These are phyloP conservation scores for Drosophila equinoxialis DNA, from an alignment of 1,140 invertebrate species.

Conservation along the genomic window DNA sequence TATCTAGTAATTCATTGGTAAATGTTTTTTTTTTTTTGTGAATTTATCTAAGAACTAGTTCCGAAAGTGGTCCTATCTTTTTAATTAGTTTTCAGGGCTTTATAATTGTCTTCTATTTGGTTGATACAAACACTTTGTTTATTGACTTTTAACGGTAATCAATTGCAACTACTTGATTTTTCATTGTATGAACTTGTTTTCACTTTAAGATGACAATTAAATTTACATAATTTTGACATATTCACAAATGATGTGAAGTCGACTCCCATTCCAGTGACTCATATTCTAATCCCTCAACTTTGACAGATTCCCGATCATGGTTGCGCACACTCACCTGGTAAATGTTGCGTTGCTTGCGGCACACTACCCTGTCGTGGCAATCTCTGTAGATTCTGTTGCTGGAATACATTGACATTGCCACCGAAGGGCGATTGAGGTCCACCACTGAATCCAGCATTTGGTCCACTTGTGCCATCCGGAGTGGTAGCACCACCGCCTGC, in stretches of 20 bases:
- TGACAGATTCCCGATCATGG: background rate
- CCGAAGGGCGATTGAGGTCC: slow-evolving; percentile 84
- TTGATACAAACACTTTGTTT: too few relatives aligned
- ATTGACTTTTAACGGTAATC: too few relatives aligned
- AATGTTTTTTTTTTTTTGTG: background rate
- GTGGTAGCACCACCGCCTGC: slow-evolving; percentile 75
- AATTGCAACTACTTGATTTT: background rate
- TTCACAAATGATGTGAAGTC: too few relatives aligned
- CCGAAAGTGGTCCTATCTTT: background rate
- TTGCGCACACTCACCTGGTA: slow-evolving; percentile 85
- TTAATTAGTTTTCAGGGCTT: too few relatives aligned
- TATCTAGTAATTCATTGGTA: background rate
- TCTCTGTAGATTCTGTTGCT: slow-evolving; percentile 84
- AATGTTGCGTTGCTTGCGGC: slow-evolving; percentile 87
- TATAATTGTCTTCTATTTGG: too few relatives aligned
- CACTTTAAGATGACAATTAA: too few relatives aligned
- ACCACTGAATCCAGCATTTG: slow-evolving; percentile 56
- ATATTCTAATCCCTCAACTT: background rate
- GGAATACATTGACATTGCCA: slow-evolving; percentile 58
- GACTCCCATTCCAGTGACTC: too few relatives aligned
- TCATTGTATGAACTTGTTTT: too few relatives aligned
- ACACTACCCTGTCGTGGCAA: slow-evolving; percentile 87
- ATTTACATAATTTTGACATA: too few relatives aligned
- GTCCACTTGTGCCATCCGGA: slow-evolving; percentile 69
- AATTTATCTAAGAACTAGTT: background rate